Base-by-base conservation (phyloP, 2,888 invertebrate species). In the Pterostichus niger region DNA sequence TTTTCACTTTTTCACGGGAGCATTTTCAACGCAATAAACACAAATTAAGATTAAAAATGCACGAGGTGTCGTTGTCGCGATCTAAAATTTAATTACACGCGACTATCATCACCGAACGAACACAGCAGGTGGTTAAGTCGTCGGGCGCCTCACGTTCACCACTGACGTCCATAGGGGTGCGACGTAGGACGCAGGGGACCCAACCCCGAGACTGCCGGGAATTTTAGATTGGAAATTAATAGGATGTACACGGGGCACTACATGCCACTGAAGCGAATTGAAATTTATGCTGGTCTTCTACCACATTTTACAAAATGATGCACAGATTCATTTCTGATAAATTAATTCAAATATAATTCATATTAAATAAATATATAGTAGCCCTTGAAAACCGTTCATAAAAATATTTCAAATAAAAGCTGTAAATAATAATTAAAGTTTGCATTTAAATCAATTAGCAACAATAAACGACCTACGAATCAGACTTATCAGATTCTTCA, bases 21-120 rank as follows among this genome's bases (percentile, higher is more conserved):
- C 81, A 82, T 56, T 82, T 82, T 73, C 82, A 68, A 75, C 82
- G 75, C 73, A 82, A 82, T 82, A 82, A 82, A 82, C 82, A 82
- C 82, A 82, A 82, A 82, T 82, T 82, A 82, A 73, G 82, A 82
- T 82, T 82, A 82, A 82, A 82, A 82, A 82, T 82, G 82, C 82
- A 82, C 59, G 46, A 82, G 75, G 82, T 82, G 82, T 73, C 82
- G 82, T 82, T 82, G 82, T 75, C 82, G 82, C 52, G 82, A 82
- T 82, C 82, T 75, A 82, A 82, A 82, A 82, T 82, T 82, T 82
- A 82, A 82, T 82, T 82, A 82, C 75, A 61, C 7, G 52, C 40
- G 81, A 82, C 82, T 73, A 82, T 82, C 75, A 82, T 75, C 61
- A 49, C 40, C 31, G 52, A 49, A 13, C 73, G 59, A 40, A 59